These are phyloP conservation scores for Chaenodraco wilsoni DNA, from an alignment of 2,797 vertebrate genomes.

Conservation along the genomic window DNA sequence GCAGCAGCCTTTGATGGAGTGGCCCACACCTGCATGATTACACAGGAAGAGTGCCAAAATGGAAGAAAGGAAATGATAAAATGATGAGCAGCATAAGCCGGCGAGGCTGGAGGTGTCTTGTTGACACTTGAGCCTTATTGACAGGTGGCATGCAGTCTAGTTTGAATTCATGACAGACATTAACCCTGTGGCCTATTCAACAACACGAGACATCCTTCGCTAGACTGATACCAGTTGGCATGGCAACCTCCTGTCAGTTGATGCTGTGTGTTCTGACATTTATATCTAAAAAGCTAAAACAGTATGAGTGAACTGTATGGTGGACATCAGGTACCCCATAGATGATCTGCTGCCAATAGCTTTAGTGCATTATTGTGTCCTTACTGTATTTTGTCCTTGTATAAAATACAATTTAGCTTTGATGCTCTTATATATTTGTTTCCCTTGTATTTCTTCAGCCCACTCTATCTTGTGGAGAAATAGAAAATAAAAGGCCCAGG, in stretches of 20 bases:
- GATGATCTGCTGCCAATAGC: not conserved
- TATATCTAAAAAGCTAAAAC: constrained; percentile 1
- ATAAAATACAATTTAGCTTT: not conserved
- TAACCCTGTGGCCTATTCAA: constrained; percentile 51
- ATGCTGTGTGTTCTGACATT: constrained; percentile 6
- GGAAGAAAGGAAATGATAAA: constrained; percentile 48
- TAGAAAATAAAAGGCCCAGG: constrained; percentile 47
- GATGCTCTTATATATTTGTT: not conserved
- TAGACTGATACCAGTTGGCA: constrained; percentile 50
- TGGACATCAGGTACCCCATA: no score
- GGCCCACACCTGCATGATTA: constrained; percentile 79
- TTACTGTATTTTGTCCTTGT: not conserved
- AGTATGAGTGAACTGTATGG: not conserved
- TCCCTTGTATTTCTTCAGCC: not conserved
- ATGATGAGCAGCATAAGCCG: constrained; percentile 48
- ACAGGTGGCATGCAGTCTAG: constrained; percentile 32
- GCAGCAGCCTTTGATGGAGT: constrained; percentile 31
- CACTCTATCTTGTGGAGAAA: not conserved
- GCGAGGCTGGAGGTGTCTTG: constrained; percentile 64
- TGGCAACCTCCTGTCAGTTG: constrained; percentile 43
- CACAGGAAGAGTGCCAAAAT: constrained; percentile 42
- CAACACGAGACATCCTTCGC: constrained; percentile 8
- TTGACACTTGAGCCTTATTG: constrained; percentile 60
- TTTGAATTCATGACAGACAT: constrained; percentile 51
- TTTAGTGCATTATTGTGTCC: not conserved